These are phyloP conservation scores for Dryobotodes eremita DNA, from an alignment of 2,888 invertebrate species.

Conservation along the genomic window DNA sequence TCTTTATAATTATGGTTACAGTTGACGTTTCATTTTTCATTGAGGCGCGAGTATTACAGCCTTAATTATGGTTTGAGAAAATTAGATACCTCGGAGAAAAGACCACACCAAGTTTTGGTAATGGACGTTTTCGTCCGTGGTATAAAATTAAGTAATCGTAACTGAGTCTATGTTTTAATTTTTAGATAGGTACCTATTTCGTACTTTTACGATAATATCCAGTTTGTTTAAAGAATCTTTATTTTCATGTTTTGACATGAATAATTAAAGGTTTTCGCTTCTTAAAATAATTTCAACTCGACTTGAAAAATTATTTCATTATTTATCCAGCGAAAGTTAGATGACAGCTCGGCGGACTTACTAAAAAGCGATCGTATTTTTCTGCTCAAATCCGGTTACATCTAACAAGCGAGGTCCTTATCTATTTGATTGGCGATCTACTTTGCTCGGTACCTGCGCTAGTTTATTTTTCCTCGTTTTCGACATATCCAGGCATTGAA, in stretches of 20 bases:
- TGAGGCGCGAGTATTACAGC: background rate
- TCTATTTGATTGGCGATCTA: background rate
- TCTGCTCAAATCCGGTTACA: background rate
- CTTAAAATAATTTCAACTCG: background rate
- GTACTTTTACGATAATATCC: background rate
- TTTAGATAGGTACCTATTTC: background rate
- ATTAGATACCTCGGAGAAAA: background rate
- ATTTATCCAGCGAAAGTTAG: background rate
- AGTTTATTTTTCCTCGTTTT: background rate
- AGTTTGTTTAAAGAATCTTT: background rate
- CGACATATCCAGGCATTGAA: background rate
- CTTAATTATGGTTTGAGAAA: background rate
- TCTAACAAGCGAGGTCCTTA: background rate
- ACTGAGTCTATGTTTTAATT: background rate
- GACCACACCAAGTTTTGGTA: background rate
- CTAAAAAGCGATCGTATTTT: background rate
- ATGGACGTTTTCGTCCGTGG: background rate
- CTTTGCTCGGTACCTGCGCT: background rate
- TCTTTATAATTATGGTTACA: constrained; percentile 43
- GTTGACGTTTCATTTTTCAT: constrained; percentile 18
- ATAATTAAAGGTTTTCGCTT: background rate
- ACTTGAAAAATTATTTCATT: background rate
- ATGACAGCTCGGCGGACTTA: background rate
- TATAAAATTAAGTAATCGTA: background rate
- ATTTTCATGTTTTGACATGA: background rate